Base-by-base conservation (phyloP, 2,888 invertebrate genomes). In the Thecophora atra region DNA sequence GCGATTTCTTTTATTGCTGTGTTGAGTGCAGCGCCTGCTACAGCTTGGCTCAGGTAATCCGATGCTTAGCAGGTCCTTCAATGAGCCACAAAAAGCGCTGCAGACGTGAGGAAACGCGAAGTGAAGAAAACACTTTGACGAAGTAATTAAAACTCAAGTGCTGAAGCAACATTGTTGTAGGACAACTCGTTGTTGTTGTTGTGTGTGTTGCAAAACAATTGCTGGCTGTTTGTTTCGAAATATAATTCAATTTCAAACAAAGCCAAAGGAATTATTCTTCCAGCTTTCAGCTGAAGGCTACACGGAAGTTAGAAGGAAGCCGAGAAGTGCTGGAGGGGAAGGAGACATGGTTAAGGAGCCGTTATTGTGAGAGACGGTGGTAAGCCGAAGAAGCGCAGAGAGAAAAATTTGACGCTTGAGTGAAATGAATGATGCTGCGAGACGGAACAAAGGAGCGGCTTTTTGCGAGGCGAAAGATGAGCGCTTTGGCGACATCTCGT, bases 131-230 rank as follows among this genome's bases (percentile, higher is more conserved):
- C 63, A 72, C 68, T 77, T 75, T 72, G 73, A 69, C 73, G 74
- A 80, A 80, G 81, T 82, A 83, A 83, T 83, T 83, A 81, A 82
- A 81, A 79, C 75, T 75, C 76, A 79, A 78, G 52, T 28, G 19
- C 47, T 17, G 44, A 3, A 19, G 28, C 44, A 51, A 66, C 44
- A 58, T 44, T 54, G 66, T 56, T 67, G 66, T 15, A 42, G 69
- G n/a, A 56, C 21, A 13, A 64, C 15, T 47, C 17, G 47, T n/a
- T 8, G 47, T 17, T 37, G 37, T 8, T 37, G 37, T 37, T 37
- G 37, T 37, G 11, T 66, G 37, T 19, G 21, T 54, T 69, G n/a
- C 30, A 7, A 26, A 62, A 28, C 24, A 30, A 52, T 52, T 19
- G 60, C 30, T 51, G 51, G 26, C 13, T 28, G 44, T 30, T 70